phyloP scores from a whole-genome alignment of 1,140 invertebrate species.

The Drosophila pseudoananassae region DNA sequence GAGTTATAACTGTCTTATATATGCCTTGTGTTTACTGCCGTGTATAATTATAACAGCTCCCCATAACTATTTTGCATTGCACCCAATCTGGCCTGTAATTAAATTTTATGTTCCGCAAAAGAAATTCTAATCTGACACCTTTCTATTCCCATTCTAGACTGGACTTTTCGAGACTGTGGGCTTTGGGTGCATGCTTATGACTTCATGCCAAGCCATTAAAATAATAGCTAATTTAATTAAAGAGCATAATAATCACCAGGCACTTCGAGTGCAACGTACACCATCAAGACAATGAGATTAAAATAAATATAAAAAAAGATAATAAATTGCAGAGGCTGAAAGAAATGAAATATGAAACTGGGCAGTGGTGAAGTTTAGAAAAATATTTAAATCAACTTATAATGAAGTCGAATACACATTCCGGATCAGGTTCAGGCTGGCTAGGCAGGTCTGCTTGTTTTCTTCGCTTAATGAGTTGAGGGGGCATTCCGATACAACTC shows the following conservation, averaged over 20 bases:
- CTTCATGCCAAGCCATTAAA: slow-evolving; percentile 42
- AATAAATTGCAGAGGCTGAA: slow-evolving; percentile 15
- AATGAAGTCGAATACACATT: slow-evolving; percentile 78
- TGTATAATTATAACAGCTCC: not conserved
- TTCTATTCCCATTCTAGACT: not conserved
- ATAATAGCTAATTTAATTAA: slow-evolving; percentile 67
- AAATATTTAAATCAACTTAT: slow-evolving; percentile 77
- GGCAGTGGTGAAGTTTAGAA: slow-evolving; percentile 53
- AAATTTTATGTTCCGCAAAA: slow-evolving; percentile 10
- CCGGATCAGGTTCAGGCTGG: slow-evolving; percentile 40
- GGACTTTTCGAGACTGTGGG: not conserved
- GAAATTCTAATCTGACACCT: slow-evolving; percentile 2
- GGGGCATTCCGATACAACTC: slow-evolving; percentile 32
- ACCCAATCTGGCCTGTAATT: slow-evolving; percentile 9
- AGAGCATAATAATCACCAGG: slow-evolving; percentile 41
- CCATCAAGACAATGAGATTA: slow-evolving; percentile 14
- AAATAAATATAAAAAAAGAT: slow-evolving; percentile 11
- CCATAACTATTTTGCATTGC: not conserved
- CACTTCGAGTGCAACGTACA: slow-evolving; percentile 30
- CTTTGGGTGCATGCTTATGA: slow-evolving; percentile 7
- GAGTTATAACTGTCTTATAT: not conserved
- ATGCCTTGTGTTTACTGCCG: no score
- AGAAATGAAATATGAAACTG: slow-evolving; percentile 19
- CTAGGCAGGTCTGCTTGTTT: slow-evolving; percentile 32
- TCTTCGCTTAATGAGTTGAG: slow-evolving; percentile 42